Evolutionary conservation across 2,888 invertebrate genomes (phyloP), one percentile per base, ranked within the genome.

Genomic region (Epistrophella euchroma): DNA sequence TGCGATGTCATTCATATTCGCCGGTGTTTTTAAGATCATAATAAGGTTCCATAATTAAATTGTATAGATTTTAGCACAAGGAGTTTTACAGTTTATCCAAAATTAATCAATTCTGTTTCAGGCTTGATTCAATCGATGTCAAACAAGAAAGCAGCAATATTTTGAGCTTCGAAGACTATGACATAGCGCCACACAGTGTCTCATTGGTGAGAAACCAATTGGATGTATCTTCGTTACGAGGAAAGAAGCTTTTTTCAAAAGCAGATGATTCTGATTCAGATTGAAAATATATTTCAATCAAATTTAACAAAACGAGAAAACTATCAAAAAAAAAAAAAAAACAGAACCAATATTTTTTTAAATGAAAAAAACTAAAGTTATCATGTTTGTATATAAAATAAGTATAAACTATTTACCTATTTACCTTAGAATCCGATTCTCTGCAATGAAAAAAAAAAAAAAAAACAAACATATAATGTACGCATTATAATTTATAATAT

Each of bases 211-310:
- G 89, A 32, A 88, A 88, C 52, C 88, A 89, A 5, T 82, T 89
- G 70, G 92, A 92, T 88, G 88, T 90, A 25, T 91, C 91, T 25
- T 90, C 91, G 37, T 77, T 91, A 68, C 89, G 90, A 56, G 89
- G 91, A 52, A 92, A 91, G 75, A 91, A 91, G 75, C 87, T 92
- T 17, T 91, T 92, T 88, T 81, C 88, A 58, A 88, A 90, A 88
- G 89, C 89, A 78, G 90, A 89, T 62, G 91, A 92, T 72, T 89
- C 89, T 45, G 91, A 91, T 87, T 91, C 85, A 25, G 85, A 85
- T 73, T 85, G 80, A 85, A 37, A 37, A 25, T 32, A 5, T 56
- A 50, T 58, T 55, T 37, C 62, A 50, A 70, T 17, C 3, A 9
- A 50, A 40, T 35, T 35, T 37, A 50, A 50, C 17, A 17, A 45